These are phyloP conservation scores for Spatulosminthurus flaviceps DNA, from an alignment of 2,888 invertebrate genomes.

Conservation along the genomic window DNA sequence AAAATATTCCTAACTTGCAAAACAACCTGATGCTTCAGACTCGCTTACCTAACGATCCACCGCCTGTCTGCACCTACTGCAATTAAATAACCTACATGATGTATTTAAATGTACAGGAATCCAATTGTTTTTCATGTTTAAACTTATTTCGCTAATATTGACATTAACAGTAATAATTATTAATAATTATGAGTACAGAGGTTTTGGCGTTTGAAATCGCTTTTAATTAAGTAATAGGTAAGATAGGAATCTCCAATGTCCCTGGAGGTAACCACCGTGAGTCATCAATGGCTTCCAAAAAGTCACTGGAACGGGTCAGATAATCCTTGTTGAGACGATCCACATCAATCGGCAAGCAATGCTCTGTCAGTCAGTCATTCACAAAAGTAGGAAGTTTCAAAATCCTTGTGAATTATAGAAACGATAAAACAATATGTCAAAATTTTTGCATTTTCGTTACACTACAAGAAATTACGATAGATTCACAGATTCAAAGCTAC, in stretches of 20 bases:
- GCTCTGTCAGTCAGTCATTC: constrained; percentile 62
- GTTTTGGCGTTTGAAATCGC: constrained; percentile 11
- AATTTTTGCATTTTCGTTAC: constrained; percentile 31
- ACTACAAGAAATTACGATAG: constrained; percentile 34
- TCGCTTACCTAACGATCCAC: too few relatives aligned
- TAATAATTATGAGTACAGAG: not conserved
- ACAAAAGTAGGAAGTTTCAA: constrained; percentile 42
- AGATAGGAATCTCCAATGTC: constrained; percentile 63
- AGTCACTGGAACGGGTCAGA: constrained; percentile 62
- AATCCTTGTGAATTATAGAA: constrained; percentile 47
- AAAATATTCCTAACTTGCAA: too few relatives aligned
- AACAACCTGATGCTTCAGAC: too few relatives aligned
- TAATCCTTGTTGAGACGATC: constrained; percentile 63
- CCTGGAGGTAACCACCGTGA: constrained; percentile 63
- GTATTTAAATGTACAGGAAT: too few relatives aligned
- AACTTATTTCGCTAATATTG: not conserved
- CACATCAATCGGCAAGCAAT: constrained; percentile 63
- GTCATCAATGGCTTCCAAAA: constrained; percentile 63
- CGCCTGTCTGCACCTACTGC: too few relatives aligned
- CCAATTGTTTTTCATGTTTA: not conserved
- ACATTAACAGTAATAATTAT: not conserved
- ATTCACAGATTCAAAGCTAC: not conserved
- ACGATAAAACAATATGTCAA: constrained; percentile 34
- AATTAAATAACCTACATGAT: too few relatives aligned
- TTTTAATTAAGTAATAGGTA: constrained; percentile 33